Evolutionary conservation across 2,888 invertebrate genomes (phyloP).

Genomic region (Serrognathus titanus): DNA sequence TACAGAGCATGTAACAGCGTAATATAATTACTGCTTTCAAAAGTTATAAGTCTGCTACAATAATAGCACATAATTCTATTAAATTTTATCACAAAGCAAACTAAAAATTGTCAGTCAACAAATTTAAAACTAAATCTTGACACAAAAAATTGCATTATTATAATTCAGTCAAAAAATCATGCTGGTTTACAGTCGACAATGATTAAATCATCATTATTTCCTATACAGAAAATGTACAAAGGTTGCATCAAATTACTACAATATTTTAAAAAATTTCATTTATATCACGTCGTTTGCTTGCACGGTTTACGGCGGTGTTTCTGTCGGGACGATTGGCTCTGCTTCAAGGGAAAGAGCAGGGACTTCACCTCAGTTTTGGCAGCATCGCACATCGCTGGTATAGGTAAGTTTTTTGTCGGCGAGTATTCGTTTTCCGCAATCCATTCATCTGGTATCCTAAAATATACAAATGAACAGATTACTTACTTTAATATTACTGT

Average conservation of each 20-base stretch:
- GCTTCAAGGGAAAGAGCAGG: constrained; percentile 47
- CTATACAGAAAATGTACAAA: constrained; percentile 17
- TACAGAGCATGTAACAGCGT: too few relatives aligned
- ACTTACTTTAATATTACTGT: neutral
- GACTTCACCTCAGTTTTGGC: constrained; percentile 55
- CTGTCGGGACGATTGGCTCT: constrained; percentile 33
- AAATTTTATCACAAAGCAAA: too few relatives aligned
- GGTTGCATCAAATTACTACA: constrained; percentile 15
- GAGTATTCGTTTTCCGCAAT: constrained; percentile 68
- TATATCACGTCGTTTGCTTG: constrained; percentile 26
- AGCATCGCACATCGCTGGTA: constrained; percentile 51
- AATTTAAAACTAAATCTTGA: constrained; percentile 2
- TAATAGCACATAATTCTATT: neutral
- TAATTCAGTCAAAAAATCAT: neutral
- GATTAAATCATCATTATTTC: constrained; percentile 11
- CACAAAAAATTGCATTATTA: constrained; percentile 10
- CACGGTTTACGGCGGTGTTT: constrained; percentile 45
- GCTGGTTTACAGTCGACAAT: too few relatives aligned
- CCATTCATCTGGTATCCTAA: constrained; percentile 85
- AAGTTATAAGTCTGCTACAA: too few relatives aligned
- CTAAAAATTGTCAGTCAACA: too few relatives aligned
- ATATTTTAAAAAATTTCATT: constrained; percentile 4
- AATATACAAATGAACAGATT: constrained; percentile 29
- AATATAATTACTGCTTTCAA: too few relatives aligned
- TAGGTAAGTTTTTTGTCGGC: constrained; percentile 60